These are phyloP conservation scores for Mythimna vitellina DNA, from an alignment of 2,888 invertebrate species.

Conservation along the genomic window DNA sequence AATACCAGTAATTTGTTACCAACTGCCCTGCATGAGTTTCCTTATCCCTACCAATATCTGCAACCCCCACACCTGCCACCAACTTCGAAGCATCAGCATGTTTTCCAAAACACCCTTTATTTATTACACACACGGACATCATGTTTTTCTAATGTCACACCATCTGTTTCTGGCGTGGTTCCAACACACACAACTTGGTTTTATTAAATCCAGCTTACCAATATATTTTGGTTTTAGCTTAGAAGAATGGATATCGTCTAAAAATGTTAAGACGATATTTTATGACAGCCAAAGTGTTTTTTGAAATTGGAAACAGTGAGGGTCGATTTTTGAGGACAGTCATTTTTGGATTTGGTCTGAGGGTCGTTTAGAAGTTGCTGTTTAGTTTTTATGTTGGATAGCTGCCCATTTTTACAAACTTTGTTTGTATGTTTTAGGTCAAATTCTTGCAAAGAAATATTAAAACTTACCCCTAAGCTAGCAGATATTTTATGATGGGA, in stretches of 20 bases:
- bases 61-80: not conserved
- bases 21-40: not conserved
- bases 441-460: no score
- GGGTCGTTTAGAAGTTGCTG: not conserved
- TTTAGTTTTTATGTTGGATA: no score
- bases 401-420: no score
- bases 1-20: not conserved
- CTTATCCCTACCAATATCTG: not conserved
- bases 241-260: constrained; percentile 17
- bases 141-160: constrained; percentile 49
- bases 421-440: no score
- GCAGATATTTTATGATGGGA: no score
- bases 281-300: constrained; percentile 9
- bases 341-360: not conserved
- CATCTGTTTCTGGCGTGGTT: constrained; percentile 49
- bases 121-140: constrained; percentile 39
- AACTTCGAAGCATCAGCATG: constrained; percentile 34
- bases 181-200: constrained; percentile 54
- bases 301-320: constrained; percentile 15
- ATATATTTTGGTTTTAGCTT: constrained; percentile 46
- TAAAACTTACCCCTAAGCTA: no score
- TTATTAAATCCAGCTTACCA: constrained; percentile 60
- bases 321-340: not conserved
- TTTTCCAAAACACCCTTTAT: constrained; percentile 34
- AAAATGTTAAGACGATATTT: constrained; percentile 46